These are phyloP conservation scores for Aphelinus certus DNA, from an alignment of 1,140 invertebrate genomes.

Conservation along the genomic window DNA sequence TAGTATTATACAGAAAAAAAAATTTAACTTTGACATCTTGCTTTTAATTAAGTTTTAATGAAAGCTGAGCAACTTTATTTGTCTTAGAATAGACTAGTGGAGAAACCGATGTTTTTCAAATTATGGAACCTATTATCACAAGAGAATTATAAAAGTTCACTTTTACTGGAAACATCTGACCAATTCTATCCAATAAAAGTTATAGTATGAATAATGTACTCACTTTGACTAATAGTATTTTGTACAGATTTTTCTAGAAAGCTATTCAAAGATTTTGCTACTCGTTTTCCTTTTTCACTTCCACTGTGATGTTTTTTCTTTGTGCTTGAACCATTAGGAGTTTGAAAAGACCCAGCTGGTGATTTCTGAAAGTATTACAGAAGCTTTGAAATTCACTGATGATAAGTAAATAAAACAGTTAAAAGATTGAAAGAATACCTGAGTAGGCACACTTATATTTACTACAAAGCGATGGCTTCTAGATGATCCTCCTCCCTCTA, in stretches of 20 bases:
- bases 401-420: conserved; percentile 10
- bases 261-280: conserved; percentile 38
- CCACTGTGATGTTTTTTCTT: conserved; percentile 57
- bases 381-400: not conserved
- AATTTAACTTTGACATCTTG: too few species aligned
- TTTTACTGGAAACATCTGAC: not conserved
- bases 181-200: not conserved
- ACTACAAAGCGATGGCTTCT: conserved; percentile 60
- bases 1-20: too few species aligned
- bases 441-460: conserved; percentile 63
- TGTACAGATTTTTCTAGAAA: conserved; percentile 44
- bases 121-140: too few species aligned
- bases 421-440: conserved; percentile 46
- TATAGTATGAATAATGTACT: conserved; percentile 16
- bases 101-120: too few species aligned
- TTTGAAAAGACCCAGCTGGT: conserved; percentile 48
- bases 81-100: too few species aligned
- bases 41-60: too few species aligned
- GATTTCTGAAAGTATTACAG: conserved; percentile 44
- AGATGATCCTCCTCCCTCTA: conserved; percentile 53
- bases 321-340: conserved; percentile 53
- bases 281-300: conserved; percentile 54
- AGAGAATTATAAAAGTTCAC: conserved; percentile 12
- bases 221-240: conserved; percentile 45
- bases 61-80: too few species aligned